phyloP scores from a whole-genome alignment of 2,113 vertebrate genomes.

The Phalacrocorax aristotelis region DNA sequence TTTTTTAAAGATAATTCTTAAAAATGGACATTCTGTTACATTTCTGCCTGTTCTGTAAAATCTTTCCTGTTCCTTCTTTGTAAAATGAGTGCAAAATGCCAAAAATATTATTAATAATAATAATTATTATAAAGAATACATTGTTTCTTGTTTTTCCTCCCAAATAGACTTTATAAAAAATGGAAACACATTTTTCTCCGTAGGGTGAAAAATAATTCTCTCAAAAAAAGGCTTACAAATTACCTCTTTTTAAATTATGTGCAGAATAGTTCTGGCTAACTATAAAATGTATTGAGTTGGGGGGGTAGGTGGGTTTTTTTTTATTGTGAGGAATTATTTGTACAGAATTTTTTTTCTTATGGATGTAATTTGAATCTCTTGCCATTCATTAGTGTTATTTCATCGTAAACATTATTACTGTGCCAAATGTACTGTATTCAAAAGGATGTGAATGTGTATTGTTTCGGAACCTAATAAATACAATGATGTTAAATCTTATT shows the following conservation, averaged over 20 bases:
- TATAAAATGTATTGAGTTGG: conserved; percentile 78
- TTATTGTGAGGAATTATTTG: conserved; percentile 93
- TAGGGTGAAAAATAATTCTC: conserved; percentile 69
- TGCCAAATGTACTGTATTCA: conserved; percentile 99
- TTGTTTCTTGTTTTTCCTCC: conserved; percentile 56
- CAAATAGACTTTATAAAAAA: conserved; percentile 53
- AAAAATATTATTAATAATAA: conserved; percentile 56
- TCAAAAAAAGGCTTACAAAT: conserved; percentile 73
- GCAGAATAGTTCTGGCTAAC: conserved; percentile 81
- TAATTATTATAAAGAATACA: conserved; percentile 60
- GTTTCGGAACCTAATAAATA: conserved; percentile 96
- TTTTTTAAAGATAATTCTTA: conserved; percentile 56
- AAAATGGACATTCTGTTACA: conserved; percentile 65
- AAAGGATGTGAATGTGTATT: conserved; percentile 96
- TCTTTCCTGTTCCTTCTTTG: conserved; percentile 66
- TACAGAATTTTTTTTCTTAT: conserved; percentile 83
- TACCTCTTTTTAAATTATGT: conserved; percentile 87
- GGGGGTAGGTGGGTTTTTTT: conserved; percentile 58
- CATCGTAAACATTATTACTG: conserved; percentile 89
- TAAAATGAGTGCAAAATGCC: conserved; percentile 67
- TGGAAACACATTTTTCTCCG: conserved; percentile 64
- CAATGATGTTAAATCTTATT: conserved; percentile 81
- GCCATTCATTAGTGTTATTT: conserved; percentile 89
- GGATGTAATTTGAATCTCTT: conserved; percentile 87
- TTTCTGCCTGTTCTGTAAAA: conserved; percentile 68